These are phyloP conservation scores for Stegostoma tigrinum DNA, from an alignment of 2,113 vertebrate genomes.

Conservation along the genomic window DNA sequence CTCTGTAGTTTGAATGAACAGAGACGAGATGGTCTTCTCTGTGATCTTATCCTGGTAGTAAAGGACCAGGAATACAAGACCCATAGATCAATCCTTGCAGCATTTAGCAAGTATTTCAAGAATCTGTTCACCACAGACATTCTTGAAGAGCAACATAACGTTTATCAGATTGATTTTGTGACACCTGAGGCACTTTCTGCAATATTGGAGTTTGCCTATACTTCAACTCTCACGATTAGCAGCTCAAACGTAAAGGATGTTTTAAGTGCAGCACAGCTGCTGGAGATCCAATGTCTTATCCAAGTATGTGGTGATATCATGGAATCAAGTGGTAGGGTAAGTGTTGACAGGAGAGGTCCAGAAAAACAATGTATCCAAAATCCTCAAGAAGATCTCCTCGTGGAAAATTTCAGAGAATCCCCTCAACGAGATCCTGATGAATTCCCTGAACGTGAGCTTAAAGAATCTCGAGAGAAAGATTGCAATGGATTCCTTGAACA, in stretches of 20 bases:
- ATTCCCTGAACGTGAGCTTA: neutral
- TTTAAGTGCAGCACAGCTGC: constrained; percentile 81
- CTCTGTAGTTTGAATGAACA: constrained; percentile 90
- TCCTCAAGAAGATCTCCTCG: constrained; percentile 55
- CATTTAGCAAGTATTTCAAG: constrained; percentile 98
- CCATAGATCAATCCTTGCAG: constrained; percentile 86
- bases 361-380: constrained; percentile 49
- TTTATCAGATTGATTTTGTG: constrained; percentile 96
- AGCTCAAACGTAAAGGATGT: constrained; percentile 87
- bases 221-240: constrained; percentile 91
- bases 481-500: constrained; percentile 50
- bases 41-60: constrained; percentile 89
- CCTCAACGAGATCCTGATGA: neutral
- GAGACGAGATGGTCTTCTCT: constrained; percentile 82
- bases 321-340: constrained; percentile 64
- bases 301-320: constrained; percentile 95
- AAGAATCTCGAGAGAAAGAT: constrained; percentile 42
- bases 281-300: constrained; percentile 93
- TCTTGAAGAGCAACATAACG: constrained; percentile 65
- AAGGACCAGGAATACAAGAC: constrained; percentile 91
- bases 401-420: constrained; percentile 43
- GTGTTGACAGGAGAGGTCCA: constrained; percentile 55
- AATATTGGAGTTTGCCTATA: constrained; percentile 97
- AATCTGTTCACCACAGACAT: constrained; percentile 90
- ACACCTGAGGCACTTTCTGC: constrained; percentile 87